phyloP scores from a whole-genome alignment of 2,888 invertebrate genomes.

The Agrochola lychnidis region DNA sequence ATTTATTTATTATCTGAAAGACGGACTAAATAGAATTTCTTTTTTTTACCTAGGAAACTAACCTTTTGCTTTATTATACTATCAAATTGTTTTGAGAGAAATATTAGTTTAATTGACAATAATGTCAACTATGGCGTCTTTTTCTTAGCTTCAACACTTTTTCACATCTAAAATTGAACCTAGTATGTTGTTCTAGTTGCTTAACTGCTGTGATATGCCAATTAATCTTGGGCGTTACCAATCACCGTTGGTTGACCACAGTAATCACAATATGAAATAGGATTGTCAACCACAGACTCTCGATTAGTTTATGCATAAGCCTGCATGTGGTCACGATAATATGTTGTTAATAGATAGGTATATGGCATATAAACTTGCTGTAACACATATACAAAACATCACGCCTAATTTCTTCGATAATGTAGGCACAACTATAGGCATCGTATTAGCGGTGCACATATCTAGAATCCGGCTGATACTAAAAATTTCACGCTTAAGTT shows the following conservation, averaged over 20 bases:
- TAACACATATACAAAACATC: not conserved
- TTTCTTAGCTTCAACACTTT: not conserved
- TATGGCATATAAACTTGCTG: not conserved
- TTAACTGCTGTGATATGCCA: constrained; percentile 11
- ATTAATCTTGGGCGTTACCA: constrained; percentile 2
- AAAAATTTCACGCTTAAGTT: not conserved
- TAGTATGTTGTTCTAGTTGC: not conserved
- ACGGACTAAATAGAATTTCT: too few species aligned
- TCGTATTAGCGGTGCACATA: not conserved
- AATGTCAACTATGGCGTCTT: not conserved
- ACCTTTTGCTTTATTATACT: not conserved
- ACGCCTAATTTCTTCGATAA: not conserved
- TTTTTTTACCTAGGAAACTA: too few species aligned
- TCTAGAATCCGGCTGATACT: not conserved
- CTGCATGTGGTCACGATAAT: not conserved
- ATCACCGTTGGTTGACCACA: not conserved
- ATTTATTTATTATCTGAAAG: too few species aligned
- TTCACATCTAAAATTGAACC: not conserved
- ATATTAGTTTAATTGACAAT: not conserved
- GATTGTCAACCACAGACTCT: not conserved
- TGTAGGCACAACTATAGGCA: not conserved
- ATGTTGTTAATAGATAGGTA: too few species aligned
- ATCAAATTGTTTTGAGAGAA: not conserved
- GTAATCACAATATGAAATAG: not conserved
- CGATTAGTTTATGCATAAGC: not conserved